phyloP scores from a whole-genome alignment of 2,113 vertebrate species.

The Isichthys henryi region DNA sequence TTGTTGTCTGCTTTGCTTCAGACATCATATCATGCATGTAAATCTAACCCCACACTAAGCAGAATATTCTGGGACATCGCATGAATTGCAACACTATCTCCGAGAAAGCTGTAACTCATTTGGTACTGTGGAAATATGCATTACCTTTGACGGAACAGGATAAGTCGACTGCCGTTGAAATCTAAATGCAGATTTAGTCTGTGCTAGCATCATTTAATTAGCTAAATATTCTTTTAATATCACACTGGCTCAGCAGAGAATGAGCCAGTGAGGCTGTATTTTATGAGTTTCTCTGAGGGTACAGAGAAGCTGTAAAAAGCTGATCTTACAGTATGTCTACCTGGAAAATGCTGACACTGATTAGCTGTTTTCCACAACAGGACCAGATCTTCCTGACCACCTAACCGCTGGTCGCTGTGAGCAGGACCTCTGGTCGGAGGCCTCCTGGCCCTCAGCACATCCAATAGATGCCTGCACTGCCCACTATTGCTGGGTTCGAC shows the following conservation, averaged over 20 bases:
- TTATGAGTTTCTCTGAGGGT: neutral
- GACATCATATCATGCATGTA: neutral
- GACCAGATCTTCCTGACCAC: neutral
- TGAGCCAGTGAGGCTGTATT: neutral
- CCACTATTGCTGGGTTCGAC: neutral
- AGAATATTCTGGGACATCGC: neutral
- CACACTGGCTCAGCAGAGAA: neutral
- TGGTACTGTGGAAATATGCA: neutral
- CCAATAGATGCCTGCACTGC: neutral
- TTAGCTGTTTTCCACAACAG: neutral
- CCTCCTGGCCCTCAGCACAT: neutral
- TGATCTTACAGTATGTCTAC: neutral
- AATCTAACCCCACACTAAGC: neutral
- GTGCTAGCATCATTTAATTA: neutral
- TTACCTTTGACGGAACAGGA: neutral
- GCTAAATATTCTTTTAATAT: neutral
- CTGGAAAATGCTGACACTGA: constrained; percentile 8
- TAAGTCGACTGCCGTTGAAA: neutral
- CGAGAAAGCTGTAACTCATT: neutral
- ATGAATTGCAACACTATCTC: neutral
- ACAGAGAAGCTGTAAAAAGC: neutral
- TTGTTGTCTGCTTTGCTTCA: neutral
- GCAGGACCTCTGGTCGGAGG: neutral
- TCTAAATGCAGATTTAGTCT: neutral
- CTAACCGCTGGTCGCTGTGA: neutral